Conservation (phyloP, 2,797 vertebrate species). For the Diplodus puntazzo region DNA sequence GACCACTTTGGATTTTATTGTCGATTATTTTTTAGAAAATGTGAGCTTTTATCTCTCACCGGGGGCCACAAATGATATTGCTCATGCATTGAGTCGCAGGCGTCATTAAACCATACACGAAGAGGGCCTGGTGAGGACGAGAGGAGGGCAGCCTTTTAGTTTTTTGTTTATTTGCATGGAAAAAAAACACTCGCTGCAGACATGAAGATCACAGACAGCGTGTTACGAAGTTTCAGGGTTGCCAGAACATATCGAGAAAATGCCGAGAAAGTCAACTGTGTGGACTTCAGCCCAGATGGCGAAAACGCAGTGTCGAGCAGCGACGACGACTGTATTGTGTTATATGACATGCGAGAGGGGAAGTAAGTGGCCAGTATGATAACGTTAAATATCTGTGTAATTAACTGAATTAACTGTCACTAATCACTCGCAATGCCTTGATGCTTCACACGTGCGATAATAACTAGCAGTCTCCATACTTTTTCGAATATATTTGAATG, state of each 20-base stretch:
- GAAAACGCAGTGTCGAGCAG: slow-evolving; percentile 94
- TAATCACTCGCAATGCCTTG: background rate
- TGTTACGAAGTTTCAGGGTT: slow-evolving; percentile 92
- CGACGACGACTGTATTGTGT: slow-evolving; percentile 94
- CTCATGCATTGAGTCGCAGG: background rate
- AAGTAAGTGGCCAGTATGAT: slow-evolving; percentile 84
- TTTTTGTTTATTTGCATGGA: rapidly evolving
- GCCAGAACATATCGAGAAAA: slow-evolving; percentile 93
- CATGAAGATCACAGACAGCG: slow-evolving; percentile 94
- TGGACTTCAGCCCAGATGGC: slow-evolving; percentile 92
- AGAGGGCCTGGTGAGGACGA: background rate
- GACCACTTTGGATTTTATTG: background rate
- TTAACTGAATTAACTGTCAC: background rate
- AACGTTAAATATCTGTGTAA: background rate
- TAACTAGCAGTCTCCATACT: no score
- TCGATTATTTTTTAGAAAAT: background rate
- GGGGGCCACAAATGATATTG: rapidly evolving
- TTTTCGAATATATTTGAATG: background rate
- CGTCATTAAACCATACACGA: background rate
- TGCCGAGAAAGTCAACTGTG: slow-evolving; percentile 92
- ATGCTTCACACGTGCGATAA: no score
- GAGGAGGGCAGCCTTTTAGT: no score
- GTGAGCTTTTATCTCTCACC: rapidly evolving
- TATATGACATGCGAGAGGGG: slow-evolving; percentile 93
- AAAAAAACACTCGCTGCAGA: background rate